Base-by-base conservation (phyloP, 2,888 invertebrate species). In the Tachina grossa region DNA sequence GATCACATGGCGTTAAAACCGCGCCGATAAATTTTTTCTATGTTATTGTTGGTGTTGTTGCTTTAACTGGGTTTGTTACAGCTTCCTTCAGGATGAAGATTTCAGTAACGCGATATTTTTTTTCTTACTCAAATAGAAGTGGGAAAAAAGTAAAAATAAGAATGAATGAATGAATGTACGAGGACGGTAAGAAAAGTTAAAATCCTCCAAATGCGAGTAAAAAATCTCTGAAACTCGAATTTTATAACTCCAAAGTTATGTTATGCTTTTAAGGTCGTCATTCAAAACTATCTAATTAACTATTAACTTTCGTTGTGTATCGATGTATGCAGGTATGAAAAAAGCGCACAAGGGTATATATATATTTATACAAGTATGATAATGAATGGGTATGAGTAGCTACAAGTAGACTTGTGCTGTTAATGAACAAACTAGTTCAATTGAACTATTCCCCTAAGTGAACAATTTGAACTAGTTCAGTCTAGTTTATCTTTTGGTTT, bases 1-100 rank as follows among this genome's bases (percentile, higher is more conserved):
- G 90, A 91, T 91, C 91, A 90, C 90, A 90, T 89, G 89, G 89
- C 89, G 91, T 89, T 90, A 90, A 91, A 91, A 90, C 89, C 89
- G 89, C 90, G 88, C 88, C 88, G 88, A 90, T 91, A 91, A 90
- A 87, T 88, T 88, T 89, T 88, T 89, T 88, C 87, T 88, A 88
- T 89, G 88, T 88, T 90, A 88, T 75, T 53, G 65, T 55, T 59
- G 11, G 43, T 61, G n/a, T 57, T 47, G 49, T 55, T 59, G 22
- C 65, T 41, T 39, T 51, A 43, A 39, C 43, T 69, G 11, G 16
- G 65, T 59, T 79, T 51, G 16, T n/a, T 74, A 49, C 9, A 61
- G 59, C 53, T 45, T 81, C 53, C 74, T 75, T 43, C 69, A 19
- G 16, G 31, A 4, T 13, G 11, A 61, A 77, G 65, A 77, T 59